Conservation (phyloP, 1,140 invertebrate genomes). For the Drosophila quadrilineata region DNA sequence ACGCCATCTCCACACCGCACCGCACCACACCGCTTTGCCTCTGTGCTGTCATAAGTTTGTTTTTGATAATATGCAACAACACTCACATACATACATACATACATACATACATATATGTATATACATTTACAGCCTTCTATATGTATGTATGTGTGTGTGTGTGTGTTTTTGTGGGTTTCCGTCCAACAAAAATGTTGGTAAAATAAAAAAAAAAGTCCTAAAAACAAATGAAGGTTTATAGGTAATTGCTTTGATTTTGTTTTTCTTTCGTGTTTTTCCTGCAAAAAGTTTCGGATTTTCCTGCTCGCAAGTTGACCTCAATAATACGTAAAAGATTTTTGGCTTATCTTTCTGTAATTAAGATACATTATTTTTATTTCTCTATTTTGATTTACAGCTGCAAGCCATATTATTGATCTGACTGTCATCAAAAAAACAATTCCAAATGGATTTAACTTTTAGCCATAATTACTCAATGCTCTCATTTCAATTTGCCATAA, state of each 20-base stretch:
- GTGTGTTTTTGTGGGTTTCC: conserved; percentile 11
- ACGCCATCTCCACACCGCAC: not conserved
- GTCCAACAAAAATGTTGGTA: conserved; percentile 10
- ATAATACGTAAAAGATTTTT: not conserved
- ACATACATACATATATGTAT: conserved; percentile 12
- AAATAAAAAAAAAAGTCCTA: conserved; percentile 23
- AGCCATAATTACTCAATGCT: no score
- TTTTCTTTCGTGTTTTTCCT: not conserved
- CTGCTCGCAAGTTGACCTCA: not conserved
- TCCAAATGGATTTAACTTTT: no score
- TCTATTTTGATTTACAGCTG: not conserved
- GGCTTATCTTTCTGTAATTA: not conserved
- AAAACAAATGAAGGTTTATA: conserved; percentile 48
- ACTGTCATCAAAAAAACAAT: no score
- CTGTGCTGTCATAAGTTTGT: conserved; percentile 43
- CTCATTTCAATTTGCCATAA: no score
- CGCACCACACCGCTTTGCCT: conserved; percentile 5
- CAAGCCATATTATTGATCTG: not conserved
- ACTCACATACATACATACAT: conserved; percentile 28
- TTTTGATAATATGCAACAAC: conserved; percentile 73
- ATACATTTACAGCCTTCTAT: conserved; percentile 15
- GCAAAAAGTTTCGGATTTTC: not conserved
- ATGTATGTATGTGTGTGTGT: conserved; percentile 7
- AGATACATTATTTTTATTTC: not conserved
- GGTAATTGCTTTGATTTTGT: conserved; percentile 42